phyloP scores from a whole-genome alignment of 2,113 vertebrate genomes.

The Micromys minutus region DNA sequence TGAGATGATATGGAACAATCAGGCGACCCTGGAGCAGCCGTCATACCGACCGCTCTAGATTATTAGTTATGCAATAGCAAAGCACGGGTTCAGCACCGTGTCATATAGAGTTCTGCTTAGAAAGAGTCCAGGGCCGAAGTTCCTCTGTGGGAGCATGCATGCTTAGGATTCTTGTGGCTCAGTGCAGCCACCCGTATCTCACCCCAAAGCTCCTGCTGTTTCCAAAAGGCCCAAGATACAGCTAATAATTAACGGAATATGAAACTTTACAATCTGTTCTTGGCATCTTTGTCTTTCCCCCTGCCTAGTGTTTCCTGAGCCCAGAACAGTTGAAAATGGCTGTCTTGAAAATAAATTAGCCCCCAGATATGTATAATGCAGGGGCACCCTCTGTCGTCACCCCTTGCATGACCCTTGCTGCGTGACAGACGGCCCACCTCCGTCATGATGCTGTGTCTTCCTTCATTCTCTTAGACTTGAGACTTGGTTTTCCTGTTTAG shows the following conservation, averaged over 20 bases:
- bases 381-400: background rate
- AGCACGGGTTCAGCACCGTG: background rate
- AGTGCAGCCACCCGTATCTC: too few species aligned
- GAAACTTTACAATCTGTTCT: background rate
- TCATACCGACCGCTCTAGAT: background rate
- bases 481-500: background rate
- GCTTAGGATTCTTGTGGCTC: background rate
- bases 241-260: background rate
- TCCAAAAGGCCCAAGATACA: background rate
- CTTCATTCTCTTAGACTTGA: background rate
- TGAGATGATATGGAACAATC: background rate
- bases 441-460: too few species aligned
- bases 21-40: background rate
- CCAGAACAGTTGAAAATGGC: background rate
- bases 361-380: fast-evolving
- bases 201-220: background rate
- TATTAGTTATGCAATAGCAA: background rate
- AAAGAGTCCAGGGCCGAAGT: background rate
- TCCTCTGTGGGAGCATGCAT: background rate
- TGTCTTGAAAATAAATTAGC: background rate
- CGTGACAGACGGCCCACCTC: background rate
- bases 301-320: background rate
- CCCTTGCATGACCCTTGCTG: fast-evolving
- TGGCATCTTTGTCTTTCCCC: background rate
- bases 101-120: background rate